These are phyloP conservation scores for Merops nubicus DNA, from an alignment of 2,113 vertebrate genomes.

Conservation along the genomic window DNA sequence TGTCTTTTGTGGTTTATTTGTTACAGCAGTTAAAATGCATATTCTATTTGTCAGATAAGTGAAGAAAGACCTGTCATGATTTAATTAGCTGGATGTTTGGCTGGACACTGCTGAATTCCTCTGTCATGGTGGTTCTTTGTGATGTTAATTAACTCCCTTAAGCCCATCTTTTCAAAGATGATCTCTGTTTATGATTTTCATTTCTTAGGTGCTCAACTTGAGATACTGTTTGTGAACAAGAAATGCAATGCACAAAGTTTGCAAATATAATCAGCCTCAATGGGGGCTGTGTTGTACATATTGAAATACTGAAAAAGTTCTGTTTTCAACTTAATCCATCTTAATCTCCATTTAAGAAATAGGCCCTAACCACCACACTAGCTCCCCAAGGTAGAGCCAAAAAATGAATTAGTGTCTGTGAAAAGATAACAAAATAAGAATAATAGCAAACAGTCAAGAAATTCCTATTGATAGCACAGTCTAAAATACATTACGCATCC, in stretches of 20 bases:
- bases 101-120: neutral
- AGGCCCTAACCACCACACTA: neutral
- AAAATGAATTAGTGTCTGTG: neutral
- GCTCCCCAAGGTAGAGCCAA: neutral
- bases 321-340: neutral
- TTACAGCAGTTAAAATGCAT: neutral
- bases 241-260: neutral
- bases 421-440: neutral
- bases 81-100: neutral
- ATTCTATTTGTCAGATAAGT: neutral
- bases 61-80: neutral
- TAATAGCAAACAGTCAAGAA: neutral
- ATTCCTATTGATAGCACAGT: neutral
- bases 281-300: neutral
- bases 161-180: neutral
- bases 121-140: neutral
- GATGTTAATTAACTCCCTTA: neutral
- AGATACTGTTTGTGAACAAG: neutral
- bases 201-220: neutral
- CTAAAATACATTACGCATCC: neutral
- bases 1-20: neutral
- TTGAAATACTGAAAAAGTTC: neutral
- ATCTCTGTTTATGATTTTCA: neutral
- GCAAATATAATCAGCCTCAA: neutral
- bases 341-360: neutral